These are phyloP conservation scores for Aleiodes leptofemur DNA, from an alignment of 2,888 invertebrate genomes.

Conservation along the genomic window DNA sequence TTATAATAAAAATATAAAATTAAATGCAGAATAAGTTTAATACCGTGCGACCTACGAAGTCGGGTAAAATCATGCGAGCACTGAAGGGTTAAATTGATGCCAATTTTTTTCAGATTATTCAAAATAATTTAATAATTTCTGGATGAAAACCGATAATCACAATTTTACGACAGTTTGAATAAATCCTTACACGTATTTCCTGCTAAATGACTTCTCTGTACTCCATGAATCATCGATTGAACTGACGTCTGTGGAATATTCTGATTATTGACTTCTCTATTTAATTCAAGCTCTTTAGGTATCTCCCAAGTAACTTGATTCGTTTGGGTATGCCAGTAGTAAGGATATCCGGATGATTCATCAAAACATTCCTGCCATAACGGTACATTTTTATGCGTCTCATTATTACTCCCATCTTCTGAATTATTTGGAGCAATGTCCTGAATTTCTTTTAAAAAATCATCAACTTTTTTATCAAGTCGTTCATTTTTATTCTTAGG, in stretches of 20 bases:
- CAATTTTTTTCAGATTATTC: no score
- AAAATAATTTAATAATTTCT: no score
- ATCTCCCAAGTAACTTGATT: constrained; percentile 82
- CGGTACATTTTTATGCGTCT: constrained; percentile 6
- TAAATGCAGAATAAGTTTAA: no score
- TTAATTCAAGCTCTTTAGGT: constrained; percentile 74
- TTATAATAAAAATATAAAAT: no score
- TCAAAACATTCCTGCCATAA: constrained; percentile 82
- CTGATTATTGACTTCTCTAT: constrained; percentile 58
- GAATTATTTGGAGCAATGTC: constrained; percentile 63
- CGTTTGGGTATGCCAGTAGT: constrained; percentile 81
- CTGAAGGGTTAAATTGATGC: no score
- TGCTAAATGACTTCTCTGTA: constrained; percentile 62
- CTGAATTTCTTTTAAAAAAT: constrained; percentile 73
- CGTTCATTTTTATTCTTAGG: constrained; percentile 52
- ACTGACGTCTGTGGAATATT: constrained; percentile 48
- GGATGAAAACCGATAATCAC: constrained; percentile 33
- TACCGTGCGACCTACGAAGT: no score
- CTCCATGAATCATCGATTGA: constrained; percentile 56
- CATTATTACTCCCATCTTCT: constrained; percentile 19
- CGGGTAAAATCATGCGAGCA: no score
- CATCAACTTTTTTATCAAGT: constrained; percentile 71
- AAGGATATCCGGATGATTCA: constrained; percentile 79
- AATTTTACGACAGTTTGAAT: background rate
- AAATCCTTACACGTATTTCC: constrained; percentile 60